Base-by-base conservation (phyloP, 2,888 invertebrate genomes). In the Erebia aethiops region DNA sequence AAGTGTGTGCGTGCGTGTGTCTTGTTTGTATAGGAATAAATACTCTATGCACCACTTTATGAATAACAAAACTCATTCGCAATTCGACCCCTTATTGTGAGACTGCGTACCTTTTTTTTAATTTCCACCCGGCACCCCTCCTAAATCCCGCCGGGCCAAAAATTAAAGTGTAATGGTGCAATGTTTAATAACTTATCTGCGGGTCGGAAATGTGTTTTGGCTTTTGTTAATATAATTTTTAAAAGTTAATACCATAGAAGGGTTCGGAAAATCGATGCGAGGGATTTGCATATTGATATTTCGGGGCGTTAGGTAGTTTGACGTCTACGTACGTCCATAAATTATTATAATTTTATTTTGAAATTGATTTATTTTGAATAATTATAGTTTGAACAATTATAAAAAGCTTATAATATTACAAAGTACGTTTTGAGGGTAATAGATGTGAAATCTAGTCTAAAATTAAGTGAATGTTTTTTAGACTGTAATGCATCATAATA, bases 111-210 rank as follows among this genome's bases (percentile, higher is more conserved):
- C 77, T 70, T 76, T 81, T 35, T 67, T 90, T 88, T 88, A 87
- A 87, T 89, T 86, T 85, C 86, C 82, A 82, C 83, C 73, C 83
- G 74, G 77, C 77, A 75, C 86, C 90, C 91, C 85, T 81, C 81
- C 80, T 77, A 80, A 86, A 84, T 90, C 91, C 91, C 92, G 86
- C 85, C 85, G 84, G 91, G 90, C 80, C 81, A 85, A 84, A 88
- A 90, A 92, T 92, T 91, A 90, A 91, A 88, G 89, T 86, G 90
- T 92, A 93, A 92, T 92, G 91, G 92, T 86, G 90, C 91, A 85
- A 84, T 90, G 89, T 88, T 92, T 92, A 90, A 91, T 92, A 91
- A 90, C 83, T 91, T 90, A 89, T 92, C 91, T 91, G 91, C 87
- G 92, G 92, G 90, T 85, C 74, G 80, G 80, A 80, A 82, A 83